Base-by-base conservation (phyloP, 2,797 vertebrate species). In the Rhinichthys osculus region DNA sequence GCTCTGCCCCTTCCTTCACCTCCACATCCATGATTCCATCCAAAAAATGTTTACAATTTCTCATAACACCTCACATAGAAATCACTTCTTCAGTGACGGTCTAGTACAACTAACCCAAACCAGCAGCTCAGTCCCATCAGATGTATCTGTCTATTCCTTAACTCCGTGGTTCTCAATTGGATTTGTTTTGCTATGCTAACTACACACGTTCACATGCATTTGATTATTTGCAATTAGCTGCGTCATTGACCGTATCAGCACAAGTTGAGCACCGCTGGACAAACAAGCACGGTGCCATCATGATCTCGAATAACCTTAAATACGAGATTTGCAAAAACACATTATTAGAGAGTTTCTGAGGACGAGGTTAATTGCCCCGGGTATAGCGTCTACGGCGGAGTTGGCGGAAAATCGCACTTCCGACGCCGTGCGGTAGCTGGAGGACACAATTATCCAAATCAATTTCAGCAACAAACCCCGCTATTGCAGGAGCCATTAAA, bases 1-100 rank as follows among this genome's bases (percentile, higher is more conserved):
- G 90, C 92, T 92, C 92, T 94, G 93, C 91, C 94, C 94, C 94
- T 91, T 90, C 89, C 85, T 92, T 94, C 93, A 94, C 94, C 94
- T 91, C 93, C 79, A 89, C 92, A 92, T 5, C 14, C 47, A 50
- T 93, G 93, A 93, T 93, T 92, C 92, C 90, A 94, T 92, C 93
- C 91, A 94, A 52, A 86, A 50, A 47, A 50, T 0, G 0, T 50
- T 50, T 59, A 81, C 27, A 27, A 27, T 27, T 27, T 1, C 27
- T 27, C 27, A 27, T 1, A 71, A 81, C 70, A 78, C 42, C 50
- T 59, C 27, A 35, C 19, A 4, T 3, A 35, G 74, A 84, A 84
- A 69, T 23, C 64, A 1, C 4, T 70, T 47, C 66, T 71, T 33
- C 5, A 35, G 66, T 8, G 42, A 17, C 1, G 5, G 23, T 14